phyloP scores from a whole-genome alignment of 2,888 invertebrate genomes.

The Melolontha melolontha region DNA sequence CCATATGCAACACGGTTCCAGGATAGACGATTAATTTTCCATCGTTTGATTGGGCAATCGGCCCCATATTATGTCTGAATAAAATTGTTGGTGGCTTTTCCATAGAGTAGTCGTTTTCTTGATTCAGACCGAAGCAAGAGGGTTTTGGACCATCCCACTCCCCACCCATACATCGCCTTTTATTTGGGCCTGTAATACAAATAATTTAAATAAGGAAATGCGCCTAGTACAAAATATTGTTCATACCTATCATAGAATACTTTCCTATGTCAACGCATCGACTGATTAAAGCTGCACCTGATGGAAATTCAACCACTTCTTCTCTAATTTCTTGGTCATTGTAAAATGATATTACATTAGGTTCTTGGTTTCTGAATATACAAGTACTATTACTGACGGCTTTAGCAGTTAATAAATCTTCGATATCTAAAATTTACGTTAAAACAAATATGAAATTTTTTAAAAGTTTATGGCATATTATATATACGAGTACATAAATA shows the following conservation, averaged over 20 bases:
- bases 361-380: conserved; percentile 81
- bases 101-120: conserved; percentile 89
- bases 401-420: conserved; percentile 58
- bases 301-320: conserved; percentile 81
- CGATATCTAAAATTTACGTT: conserved; percentile 55
- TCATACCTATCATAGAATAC: conserved; percentile 75
- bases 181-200: conserved; percentile 71
- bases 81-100: conserved; percentile 88
- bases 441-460: conserved; percentile 3
- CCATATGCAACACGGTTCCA: conserved; percentile 87
- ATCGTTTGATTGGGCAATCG: conserved; percentile 88
- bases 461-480: too few species aligned
- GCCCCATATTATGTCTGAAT: conserved; percentile 84
- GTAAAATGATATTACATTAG: conserved; percentile 83
- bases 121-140: conserved; percentile 83
- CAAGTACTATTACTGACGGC: conserved; percentile 72
- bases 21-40: conserved; percentile 88
- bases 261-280: conserved; percentile 90
- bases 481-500: too few species aligned
- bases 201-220: neutral
- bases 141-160: conserved; percentile 86
- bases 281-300: conserved; percentile 71
- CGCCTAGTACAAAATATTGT: neutral
- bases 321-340: conserved; percentile 83
- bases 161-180: conserved; percentile 79